phyloP scores from a whole-genome alignment of 2,797 vertebrate genomes.

The Manis crassicaudata region DNA sequence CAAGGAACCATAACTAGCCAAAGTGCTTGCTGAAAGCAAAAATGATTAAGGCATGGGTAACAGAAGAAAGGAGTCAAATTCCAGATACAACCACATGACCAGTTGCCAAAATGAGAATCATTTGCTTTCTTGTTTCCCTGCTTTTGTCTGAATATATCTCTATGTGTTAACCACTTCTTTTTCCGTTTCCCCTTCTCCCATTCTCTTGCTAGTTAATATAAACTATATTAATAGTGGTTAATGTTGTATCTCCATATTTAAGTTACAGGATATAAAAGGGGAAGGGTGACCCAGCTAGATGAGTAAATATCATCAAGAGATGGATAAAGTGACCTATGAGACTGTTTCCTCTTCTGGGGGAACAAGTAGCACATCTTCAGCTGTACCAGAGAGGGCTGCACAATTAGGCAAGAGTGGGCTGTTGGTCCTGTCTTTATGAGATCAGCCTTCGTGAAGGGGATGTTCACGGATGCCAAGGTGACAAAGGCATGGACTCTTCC shows the following conservation, averaged over 20 bases:
- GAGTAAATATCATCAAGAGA: neutral
- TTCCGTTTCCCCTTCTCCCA: neutral
- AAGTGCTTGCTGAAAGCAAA: neutral
- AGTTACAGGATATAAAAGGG: neutral
- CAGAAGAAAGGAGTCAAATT: neutral
- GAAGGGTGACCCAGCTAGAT: neutral
- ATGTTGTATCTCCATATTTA: neutral
- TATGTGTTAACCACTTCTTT: neutral
- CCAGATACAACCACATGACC: neutral
- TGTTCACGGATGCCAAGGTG: neutral
- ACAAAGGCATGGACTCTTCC: neutral
- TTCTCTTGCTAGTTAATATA: neutral
- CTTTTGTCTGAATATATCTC: neutral
- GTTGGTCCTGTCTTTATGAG: neutral
- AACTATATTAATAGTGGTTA: neutral
- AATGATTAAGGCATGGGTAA: neutral
- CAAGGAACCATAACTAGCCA: neutral
- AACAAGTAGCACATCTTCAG: neutral
- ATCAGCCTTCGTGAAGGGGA: neutral
- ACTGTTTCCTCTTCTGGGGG: neutral
- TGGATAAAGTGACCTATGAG: neutral
- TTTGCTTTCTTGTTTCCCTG: neutral
- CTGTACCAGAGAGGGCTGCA: neutral
- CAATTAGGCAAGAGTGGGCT: neutral
- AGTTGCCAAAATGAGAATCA: neutral